These are phyloP conservation scores for Calycopis cecrops DNA, from an alignment of 1,140 invertebrate genomes.

Conservation along the genomic window DNA sequence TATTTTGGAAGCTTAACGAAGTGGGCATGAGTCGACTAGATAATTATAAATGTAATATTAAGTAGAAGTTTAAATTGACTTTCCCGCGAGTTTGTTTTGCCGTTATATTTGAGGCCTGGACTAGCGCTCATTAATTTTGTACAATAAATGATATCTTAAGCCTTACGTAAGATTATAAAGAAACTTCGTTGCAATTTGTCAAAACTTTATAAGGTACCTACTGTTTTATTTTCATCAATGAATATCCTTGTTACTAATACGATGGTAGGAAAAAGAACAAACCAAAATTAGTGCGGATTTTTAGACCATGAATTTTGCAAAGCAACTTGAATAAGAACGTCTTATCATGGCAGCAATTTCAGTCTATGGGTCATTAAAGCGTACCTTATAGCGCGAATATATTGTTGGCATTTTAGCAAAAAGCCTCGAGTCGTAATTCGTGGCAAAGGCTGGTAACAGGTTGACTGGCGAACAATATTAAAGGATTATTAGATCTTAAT, in stretches of 20 bases:
- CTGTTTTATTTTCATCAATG: neutral
- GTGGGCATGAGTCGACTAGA: too few relatives aligned
- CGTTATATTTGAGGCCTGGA: too few relatives aligned
- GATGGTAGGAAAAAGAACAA: neutral
- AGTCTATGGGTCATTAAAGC: slow-evolving; percentile 3
- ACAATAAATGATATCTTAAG: too few relatives aligned
- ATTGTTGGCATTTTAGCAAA: neutral
- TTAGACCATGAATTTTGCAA: slow-evolving; percentile 7
- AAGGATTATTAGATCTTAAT: too few relatives aligned
- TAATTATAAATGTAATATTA: too few relatives aligned
- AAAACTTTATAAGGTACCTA: neutral
- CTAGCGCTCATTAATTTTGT: too few relatives aligned
- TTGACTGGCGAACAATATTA: too few relatives aligned
- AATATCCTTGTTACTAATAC: neutral
- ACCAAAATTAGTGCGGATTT: neutral
- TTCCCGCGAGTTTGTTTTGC: too few relatives aligned
- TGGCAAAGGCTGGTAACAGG: neutral
- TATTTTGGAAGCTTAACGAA: too few relatives aligned
- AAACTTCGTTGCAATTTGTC: too few relatives aligned
- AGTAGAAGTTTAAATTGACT: too few relatives aligned
- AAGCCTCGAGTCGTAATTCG: slow-evolving; percentile 5
- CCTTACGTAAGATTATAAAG: too few relatives aligned
- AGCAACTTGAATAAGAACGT: neutral
- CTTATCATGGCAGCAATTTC: neutral
- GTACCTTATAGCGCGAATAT: slow-evolving; percentile 4